Evolutionary conservation across 2,888 invertebrate genomes (phyloP), one percentile per base, ranked within the genome.

Genomic region (Ernsta delagoae): DNA sequence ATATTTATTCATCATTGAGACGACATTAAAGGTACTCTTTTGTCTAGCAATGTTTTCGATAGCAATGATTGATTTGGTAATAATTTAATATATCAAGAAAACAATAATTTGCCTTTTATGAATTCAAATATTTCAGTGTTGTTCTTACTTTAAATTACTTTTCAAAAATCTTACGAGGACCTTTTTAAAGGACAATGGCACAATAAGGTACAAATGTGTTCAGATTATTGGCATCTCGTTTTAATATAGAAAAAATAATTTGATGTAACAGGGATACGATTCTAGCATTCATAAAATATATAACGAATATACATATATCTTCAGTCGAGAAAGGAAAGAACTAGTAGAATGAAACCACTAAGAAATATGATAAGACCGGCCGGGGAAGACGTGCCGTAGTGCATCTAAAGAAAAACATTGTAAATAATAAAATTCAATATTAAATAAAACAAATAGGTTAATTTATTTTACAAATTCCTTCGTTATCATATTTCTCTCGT

Each of bases 401-500:
- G 36, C 24, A 50, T n/a, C 31, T 68, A 76, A 73, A 73, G 70
- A 72, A 72, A 78, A 75, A 75, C 73, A 75, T 71, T 70, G 76
- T 76, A 79, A 78, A 83, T 81, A 84, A 84, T 84, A 84, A 83
- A 80, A 77, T 79, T 78, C 54, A 77, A 78, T 77, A 84, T 84
- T 82, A 90, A 92, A 93, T 92, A 92, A 93, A 92, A 93, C 93
- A 90, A 92, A 90, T 92, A 90, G 83, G 89, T 92, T 91, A 93
- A 91, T 93, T 92, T 90, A 92, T 92, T 92, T 91, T 91, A 92
- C 89, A 92, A 92, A 92, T 91, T 91, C 90, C 89, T 92, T 90
- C 89, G 92, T 92, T 92, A 92, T 92, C 92, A 92, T 93, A 91
- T 92, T 92, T 91, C 92, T 93, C 92, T 92, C 89, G 86, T 92